Percentiles rank a stretch among this genome's conserved stretches.
phyloP scores from a whole-genome alignment of 2,113 vertebrate species.

The Hemichromis elongatus region DNA sequence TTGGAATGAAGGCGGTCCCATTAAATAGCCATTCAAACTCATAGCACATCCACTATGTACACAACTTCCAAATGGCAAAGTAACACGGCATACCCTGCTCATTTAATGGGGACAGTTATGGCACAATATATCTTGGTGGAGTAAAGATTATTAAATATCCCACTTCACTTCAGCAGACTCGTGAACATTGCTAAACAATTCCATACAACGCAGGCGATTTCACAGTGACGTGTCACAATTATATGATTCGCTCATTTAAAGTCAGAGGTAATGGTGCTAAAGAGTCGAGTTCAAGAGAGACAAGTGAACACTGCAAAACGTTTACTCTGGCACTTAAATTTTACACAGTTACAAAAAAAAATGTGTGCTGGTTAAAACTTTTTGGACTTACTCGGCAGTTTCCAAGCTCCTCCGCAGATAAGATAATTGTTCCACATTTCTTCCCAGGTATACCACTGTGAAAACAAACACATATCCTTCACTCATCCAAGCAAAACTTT shows the following conservation, averaged over 20 bases:
- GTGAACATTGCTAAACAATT: not conserved
- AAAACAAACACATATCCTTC: conserved; percentile 20
- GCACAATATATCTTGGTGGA: conserved; percentile 12
- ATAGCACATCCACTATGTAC: conserved; percentile 16
- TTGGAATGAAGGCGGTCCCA: conserved; percentile 24
- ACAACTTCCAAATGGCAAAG: conserved; percentile 33
- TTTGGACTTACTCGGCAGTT: conserved; percentile 87
- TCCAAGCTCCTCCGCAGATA: conserved; percentile 88
- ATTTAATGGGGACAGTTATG: conserved; percentile 32
- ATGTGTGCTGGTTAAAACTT: not conserved
- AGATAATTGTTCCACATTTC: conserved; percentile 90
- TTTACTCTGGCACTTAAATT: not conserved
- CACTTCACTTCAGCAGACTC: not conserved
- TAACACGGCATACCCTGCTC: conserved; percentile 5
- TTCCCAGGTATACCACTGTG: conserved; percentile 86
- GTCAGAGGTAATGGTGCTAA: not conserved
- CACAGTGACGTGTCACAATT: not conserved
- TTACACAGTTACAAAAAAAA: not conserved
- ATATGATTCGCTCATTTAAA: conserved; percentile 1
- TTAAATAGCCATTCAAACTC: conserved; percentile 45
- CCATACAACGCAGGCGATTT: not conserved
- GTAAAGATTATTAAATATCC: conserved; percentile 18
- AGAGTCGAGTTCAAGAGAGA: not conserved
- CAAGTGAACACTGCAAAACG: not conserved
- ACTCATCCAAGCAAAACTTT: not conserved